A percentile compares a stretch with the other conserved stretches of the same genome.
These are phyloP conservation scores for Mus musculus DNA, from an alignment of 2,113 vertebrate genomes.

Conservation along the genomic window DNA sequence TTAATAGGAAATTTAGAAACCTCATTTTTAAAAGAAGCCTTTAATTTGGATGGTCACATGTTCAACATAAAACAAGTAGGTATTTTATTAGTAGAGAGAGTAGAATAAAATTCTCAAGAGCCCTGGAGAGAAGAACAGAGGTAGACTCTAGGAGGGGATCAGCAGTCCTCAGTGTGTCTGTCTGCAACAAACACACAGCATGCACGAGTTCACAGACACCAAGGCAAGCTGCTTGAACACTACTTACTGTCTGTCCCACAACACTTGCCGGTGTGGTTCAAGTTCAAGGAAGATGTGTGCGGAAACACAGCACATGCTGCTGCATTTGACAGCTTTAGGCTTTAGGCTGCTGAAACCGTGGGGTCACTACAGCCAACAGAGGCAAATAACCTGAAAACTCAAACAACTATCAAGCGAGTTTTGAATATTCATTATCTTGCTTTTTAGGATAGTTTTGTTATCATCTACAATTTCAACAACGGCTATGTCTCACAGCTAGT, in stretches of 20 bases:
- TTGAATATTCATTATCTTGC: background rate
- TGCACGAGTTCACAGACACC: background rate
- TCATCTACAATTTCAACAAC: background rate
- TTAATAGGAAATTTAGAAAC: conserved; percentile 9
- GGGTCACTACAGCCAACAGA: background rate
- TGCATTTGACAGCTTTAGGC: background rate
- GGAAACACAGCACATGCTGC: background rate
- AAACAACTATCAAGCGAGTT: background rate
- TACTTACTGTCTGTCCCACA: background rate
- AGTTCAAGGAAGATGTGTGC: background rate
- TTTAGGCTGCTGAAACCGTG: background rate
- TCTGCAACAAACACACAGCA: conserved; percentile 18
- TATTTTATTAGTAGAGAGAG: conserved; percentile 31
- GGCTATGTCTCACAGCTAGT: background rate
- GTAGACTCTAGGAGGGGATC: background rate
- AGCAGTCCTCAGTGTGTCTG: conserved; percentile 4
- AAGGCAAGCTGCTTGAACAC: conserved; percentile 25
- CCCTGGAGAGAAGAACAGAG: background rate
- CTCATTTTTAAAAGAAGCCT: background rate
- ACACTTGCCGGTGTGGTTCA: background rate
- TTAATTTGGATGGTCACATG: background rate
- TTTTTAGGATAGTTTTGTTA: background rate
- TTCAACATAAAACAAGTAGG: background rate
- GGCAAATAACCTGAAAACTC: background rate
- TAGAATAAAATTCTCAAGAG: background rate